These are phyloP conservation scores for Unio pictorum DNA, from an alignment of 2,888 invertebrate species.

Conservation along the genomic window DNA sequence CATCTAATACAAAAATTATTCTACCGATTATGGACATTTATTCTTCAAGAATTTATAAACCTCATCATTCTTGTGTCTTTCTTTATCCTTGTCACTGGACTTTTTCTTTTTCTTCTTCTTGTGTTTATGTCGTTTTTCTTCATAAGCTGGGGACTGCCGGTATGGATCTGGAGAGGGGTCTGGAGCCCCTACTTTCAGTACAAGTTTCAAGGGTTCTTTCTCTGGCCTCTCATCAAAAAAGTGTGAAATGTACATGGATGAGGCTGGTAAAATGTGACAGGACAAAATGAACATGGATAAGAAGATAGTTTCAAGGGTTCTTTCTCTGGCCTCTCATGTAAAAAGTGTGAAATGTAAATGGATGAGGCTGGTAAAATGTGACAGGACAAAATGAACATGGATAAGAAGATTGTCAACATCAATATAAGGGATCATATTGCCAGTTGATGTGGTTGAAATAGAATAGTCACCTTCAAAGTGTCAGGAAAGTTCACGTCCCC, in stretches of 20 bases:
- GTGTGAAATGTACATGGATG: neutral
- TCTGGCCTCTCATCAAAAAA: constrained; percentile 23
- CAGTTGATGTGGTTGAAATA: too few species aligned
- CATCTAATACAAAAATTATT: too few species aligned
- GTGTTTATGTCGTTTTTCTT: constrained; percentile 54
- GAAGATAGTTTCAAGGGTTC: constrained; percentile 42
- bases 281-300: too few species aligned
- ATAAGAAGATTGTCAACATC: too few species aligned
- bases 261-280: too few species aligned
- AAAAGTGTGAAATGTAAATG: neutral
- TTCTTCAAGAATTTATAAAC: constrained; percentile 6
- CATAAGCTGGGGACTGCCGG: constrained; percentile 20
- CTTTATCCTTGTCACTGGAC: constrained; percentile 49
- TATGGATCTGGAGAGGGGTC: constrained; percentile 23
- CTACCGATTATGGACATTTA: neutral
- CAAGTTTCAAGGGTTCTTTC: constrained; percentile 51
- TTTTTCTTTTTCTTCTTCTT: constrained; percentile 66
- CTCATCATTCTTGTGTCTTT: constrained; percentile 37
- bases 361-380: too few species aligned
- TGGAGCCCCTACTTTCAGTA: constrained; percentile 51
- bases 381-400: too few species aligned
- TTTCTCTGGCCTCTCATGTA: constrained; percentile 32
- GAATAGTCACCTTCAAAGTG: too few species aligned
- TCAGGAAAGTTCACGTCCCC: too few species aligned
- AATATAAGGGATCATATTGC: too few species aligned